Evolutionary conservation across 2,797 vertebrate genomes (phyloP).

Genomic region (Tadarida brasiliensis): DNA sequence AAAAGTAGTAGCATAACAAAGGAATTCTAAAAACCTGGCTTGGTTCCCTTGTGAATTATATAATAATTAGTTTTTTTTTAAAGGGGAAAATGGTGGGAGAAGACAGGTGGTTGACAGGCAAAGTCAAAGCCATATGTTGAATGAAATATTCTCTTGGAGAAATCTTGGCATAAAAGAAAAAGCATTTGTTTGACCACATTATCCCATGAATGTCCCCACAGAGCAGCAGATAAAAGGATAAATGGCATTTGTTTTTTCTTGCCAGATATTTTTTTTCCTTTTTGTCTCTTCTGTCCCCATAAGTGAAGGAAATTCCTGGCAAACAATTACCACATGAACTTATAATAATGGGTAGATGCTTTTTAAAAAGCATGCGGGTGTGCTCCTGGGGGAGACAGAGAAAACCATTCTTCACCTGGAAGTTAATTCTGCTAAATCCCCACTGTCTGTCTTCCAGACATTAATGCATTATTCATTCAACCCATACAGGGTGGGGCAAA

Average conservation of each 20-base stretch:
- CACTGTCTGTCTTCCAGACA: not conserved
- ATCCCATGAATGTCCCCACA: not conserved
- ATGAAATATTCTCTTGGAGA: not conserved
- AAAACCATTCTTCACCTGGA: not conserved
- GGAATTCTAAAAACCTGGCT: not conserved
- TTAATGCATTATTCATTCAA: not conserved
- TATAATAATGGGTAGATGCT: not conserved
- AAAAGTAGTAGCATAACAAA: conserved; percentile 25
- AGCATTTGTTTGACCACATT: conserved; percentile 4
- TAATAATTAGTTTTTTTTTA: not conserved
- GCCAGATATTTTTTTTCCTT: conserved; percentile 23
- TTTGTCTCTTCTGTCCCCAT: not conserved
- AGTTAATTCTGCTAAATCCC: not conserved
- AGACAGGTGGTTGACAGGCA: conserved; percentile 17
- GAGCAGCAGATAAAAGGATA: not conserved
- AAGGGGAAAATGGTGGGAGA: not conserved
- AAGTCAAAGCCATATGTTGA: conserved; percentile 30
- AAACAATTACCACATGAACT: conserved; percentile 18
- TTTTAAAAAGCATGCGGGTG: not conserved
- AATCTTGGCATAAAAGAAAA: conserved; percentile 1
- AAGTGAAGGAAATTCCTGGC: conserved; percentile 35
- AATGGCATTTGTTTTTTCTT: not conserved
- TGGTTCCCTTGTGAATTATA: conserved; percentile 23
- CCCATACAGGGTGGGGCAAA: not conserved
- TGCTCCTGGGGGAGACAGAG: not conserved